Percentiles rank a stretch among this genome's conserved stretches.
Conservation (phyloP, 2,888 invertebrate species). For the Melieria picta region DNA sequence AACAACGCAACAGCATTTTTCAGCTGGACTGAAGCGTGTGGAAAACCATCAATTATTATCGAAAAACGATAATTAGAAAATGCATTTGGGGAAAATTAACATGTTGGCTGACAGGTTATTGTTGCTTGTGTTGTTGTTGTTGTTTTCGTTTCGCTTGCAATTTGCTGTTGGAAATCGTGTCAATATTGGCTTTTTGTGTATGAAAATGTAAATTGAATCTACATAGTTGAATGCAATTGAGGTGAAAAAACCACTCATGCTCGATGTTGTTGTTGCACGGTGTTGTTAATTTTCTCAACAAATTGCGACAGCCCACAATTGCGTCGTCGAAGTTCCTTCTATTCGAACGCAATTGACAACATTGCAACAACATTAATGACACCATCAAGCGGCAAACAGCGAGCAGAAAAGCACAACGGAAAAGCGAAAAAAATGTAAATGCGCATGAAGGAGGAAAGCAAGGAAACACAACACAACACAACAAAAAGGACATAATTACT, state of each 20-base stretch:
- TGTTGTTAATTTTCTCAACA: slow-evolving; percentile 27
- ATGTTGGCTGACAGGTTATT: slow-evolving; percentile 23
- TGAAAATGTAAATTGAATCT: background rate
- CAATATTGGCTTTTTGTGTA: background rate
- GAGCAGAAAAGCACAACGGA: slow-evolving; percentile 39
- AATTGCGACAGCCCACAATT: background rate
- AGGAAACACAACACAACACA: too few species aligned
- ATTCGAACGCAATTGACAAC: slow-evolving; percentile 34
- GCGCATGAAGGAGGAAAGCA: too few species aligned
- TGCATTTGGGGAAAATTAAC: slow-evolving; percentile 12
- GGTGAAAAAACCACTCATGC: too few species aligned
- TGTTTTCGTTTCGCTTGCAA: background rate
- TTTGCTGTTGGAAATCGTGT: background rate
- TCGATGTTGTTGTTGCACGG: slow-evolving; percentile 31
- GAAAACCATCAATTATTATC: slow-evolving; percentile 49
- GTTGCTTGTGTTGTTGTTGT: slow-evolving; percentile 7
- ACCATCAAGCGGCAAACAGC: slow-evolving; percentile 35
- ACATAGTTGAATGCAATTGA: background rate
- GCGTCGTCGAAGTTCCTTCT: background rate
- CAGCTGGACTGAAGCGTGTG: slow-evolving; percentile 5
- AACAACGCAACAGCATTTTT: slow-evolving; percentile 41
- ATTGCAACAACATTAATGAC: slow-evolving; percentile 43
- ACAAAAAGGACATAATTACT: slow-evolving; percentile 43
- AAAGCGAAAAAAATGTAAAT: slow-evolving; percentile 29
- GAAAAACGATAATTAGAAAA: slow-evolving; percentile 49